Base-by-base conservation (phyloP, 1,140 invertebrate species). In the Ceratina japonica region DNA sequence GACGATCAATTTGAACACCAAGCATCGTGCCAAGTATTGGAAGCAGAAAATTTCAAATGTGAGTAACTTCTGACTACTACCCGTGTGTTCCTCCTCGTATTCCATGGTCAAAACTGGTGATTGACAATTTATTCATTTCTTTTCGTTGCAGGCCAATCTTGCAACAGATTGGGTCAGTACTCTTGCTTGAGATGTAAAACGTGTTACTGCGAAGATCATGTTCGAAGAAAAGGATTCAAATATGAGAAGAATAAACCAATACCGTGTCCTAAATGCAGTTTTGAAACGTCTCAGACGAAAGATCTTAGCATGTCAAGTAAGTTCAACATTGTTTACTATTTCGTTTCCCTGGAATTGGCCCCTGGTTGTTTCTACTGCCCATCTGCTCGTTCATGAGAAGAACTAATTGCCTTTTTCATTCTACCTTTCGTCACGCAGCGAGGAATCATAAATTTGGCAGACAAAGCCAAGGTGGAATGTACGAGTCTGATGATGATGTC, bases 1-100 rank as follows among this genome's bases (percentile, higher is more conserved):
- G 98, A 99, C 93, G 98, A 99, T 92, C 98, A 99, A 92, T 99
- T 99, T 94, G 98, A 99, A 90, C 98, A 99, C 93, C 98, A 99
- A 93, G 98, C 98, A 12, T 98, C 97, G 1, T 99, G 98, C 91
- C 98, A 98, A 93, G 96, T 98, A 63, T 91, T 99, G 2, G 98
- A 99, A 89, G 96, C 97, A 3, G 98, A 97, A 90, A 98, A 94
- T 88, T 98, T 96, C 88, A 99, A 99, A 94, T 99, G 98, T 97
- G 94, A 94, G 93, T n/a, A n/a, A n/a, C n/a, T n/a, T n/a, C n/a
- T n/a, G n/a, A n/a, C n/a, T n/a, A n/a, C n/a, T n/a, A n/a, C n/a
- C n/a, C n/a, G n/a, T n/a, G n/a, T n/a, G n/a, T n/a, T n/a, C n/a
- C n/a, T n/a, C n/a, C n/a, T n/a, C n/a, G n/a, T n/a, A n/a, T n/a